phyloP scores from a whole-genome alignment of 2,797 vertebrate species.

The Dipus sagitta region DNA sequence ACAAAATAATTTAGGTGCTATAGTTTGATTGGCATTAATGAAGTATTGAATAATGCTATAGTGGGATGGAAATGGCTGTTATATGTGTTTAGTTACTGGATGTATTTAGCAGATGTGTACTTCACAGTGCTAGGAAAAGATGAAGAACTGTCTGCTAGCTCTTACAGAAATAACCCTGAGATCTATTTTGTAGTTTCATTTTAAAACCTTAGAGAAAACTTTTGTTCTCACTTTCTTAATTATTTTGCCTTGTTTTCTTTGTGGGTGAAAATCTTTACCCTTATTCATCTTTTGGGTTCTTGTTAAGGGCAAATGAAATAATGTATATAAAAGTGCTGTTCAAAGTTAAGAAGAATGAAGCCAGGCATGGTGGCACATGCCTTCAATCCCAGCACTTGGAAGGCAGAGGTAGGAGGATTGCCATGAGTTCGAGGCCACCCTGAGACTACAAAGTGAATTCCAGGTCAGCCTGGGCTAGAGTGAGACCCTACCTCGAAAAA shows the following conservation, averaged over 20 bases:
- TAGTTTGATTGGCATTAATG: not conserved
- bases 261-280: not conserved
- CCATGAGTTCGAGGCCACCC: no score
- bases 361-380: no score
- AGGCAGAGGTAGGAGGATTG: no score
- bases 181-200: not conserved
- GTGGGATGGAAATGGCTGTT: not conserved
- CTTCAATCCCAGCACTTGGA: no score
- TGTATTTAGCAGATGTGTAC: not conserved
- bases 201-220: not conserved
- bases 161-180: constrained; percentile 3
- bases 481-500: no score
- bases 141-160: not conserved
- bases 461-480: no score
- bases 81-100: constrained; percentile 12
- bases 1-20: constrained; percentile 54
- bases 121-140: not conserved
- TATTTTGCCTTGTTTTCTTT: constrained; percentile 13
- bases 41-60: not conserved
- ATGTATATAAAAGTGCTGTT: not conserved
- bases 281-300: not conserved
- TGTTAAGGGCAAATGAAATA: constrained; percentile 12
- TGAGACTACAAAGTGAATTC: no score
- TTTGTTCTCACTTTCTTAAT: not conserved
- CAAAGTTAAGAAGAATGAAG: not conserved